A percentile compares a stretch with the other conserved stretches of the same genome.
phyloP scores from a whole-genome alignment of 2,113 vertebrate genomes.

The Strix aluco region DNA sequence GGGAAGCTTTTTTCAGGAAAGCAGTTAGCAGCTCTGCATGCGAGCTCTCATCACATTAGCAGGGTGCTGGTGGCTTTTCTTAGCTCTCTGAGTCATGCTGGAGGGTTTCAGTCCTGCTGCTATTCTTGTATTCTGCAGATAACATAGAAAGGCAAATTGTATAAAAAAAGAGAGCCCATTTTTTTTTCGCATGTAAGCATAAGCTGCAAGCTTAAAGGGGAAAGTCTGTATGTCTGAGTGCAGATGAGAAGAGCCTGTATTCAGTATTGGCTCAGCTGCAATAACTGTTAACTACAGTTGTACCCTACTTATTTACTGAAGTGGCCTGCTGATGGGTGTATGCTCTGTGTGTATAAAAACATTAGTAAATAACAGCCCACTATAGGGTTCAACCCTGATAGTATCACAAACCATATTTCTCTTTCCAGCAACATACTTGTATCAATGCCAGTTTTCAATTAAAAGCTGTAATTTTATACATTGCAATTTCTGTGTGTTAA shows the following conservation, averaged over 20 bases:
- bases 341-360: not conserved
- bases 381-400: not conserved
- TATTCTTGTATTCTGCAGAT: not conserved
- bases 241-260: not conserved
- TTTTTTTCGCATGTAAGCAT: not conserved
- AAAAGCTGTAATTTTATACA: conserved; percentile 8
- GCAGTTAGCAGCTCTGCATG: not conserved
- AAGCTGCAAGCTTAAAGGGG: not conserved
- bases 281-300: not conserved
- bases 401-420: not conserved
- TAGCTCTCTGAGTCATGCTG: not conserved
- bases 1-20: not conserved
- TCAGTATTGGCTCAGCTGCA: not conserved
- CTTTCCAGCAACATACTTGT: not conserved
- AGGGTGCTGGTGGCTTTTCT: not conserved
- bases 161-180: not conserved
- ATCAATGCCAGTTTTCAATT: not conserved
- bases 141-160: not conserved
- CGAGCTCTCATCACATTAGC: not conserved
- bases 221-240: not conserved
- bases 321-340: not conserved
- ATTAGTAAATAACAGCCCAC: not conserved
- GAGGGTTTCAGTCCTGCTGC: not conserved
- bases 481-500: not conserved
- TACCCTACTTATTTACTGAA: not conserved